phyloP scores from a whole-genome alignment of 2,113 vertebrate species.

The Ictidomys tridecemlineatus region DNA sequence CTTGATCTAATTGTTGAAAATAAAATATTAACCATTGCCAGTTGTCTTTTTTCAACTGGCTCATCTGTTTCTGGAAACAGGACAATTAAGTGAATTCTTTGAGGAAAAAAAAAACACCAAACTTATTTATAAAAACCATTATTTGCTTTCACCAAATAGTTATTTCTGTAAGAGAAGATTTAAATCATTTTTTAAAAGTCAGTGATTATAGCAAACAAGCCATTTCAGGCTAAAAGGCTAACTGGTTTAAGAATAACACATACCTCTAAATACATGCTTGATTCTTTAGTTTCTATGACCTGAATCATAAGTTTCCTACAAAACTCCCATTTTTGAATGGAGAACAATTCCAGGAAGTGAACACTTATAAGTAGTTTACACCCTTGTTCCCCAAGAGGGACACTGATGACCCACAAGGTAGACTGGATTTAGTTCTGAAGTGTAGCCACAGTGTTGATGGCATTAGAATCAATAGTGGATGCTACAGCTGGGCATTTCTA shows the following conservation, averaged over 20 bases:
- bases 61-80: background rate
- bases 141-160: conserved; percentile 19
- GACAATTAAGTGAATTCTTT: background rate
- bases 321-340: background rate
- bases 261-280: background rate
- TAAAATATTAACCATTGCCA: background rate
- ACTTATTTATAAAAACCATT: background rate
- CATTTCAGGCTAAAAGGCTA: background rate
- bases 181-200: background rate
- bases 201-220: background rate
- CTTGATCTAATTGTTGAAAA: conserved; percentile 6
- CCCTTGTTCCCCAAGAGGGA: background rate
- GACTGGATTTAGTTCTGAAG: background rate
- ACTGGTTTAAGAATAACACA: background rate
- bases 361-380: background rate
- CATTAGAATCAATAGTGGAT: background rate
- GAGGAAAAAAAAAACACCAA: too few species aligned
- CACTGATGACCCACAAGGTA: background rate
- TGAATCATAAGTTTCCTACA: background rate
- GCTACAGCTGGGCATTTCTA: background rate
- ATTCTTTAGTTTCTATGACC: conserved; percentile 17
- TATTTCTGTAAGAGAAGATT: conserved; percentile 39
- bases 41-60: background rate
- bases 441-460: background rate
- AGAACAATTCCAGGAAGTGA: background rate